Base-by-base conservation (phyloP, 2,888 invertebrate genomes). In the Hirtodrosophila duncani region DNA sequence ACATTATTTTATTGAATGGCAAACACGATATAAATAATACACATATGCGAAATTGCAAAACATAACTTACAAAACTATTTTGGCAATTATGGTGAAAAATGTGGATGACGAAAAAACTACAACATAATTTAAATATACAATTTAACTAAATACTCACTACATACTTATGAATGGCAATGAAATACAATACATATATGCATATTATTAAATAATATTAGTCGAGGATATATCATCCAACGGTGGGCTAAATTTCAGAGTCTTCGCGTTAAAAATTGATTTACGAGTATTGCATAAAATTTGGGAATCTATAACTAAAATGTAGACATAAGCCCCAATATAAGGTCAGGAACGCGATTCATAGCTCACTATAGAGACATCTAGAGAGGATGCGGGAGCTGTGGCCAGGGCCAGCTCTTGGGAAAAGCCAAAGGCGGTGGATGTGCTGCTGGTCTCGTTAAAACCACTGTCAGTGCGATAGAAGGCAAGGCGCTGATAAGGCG, bases 391-490 rank as follows among this genome's bases (percentile, higher is more conserved):
- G 10, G 10, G 24, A 9, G 57, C 56, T 69, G 81, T 79, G 6
- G 80, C 79, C 7, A 62, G 4, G 10, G 65, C 64, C 20, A 75
- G 8, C 6, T 74, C 62, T 45, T 80, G 46, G n/a, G 71, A 52
- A 74, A 53, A 61, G 9, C 57, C 70, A n/a, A 66, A 63, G 3
- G 61, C 55, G 4, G 61, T 57, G 4, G 68, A 71, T 1, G 43
- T 72, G 41, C 53, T 79, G 20, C 41, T 67, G 56, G 83, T 83
- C 31, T 87, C 86, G 59, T 86, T 86, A 34, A 86, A 86, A 2
- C 87, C 87, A 33, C 87, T 87, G 36, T 87, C 87, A 1, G 82
- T 78, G 13, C 85, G 81, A 63, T 83, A 81, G 5, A 86, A 78
- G 1, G 55, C 41, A 5, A 41, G 13, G 1, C 63, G 41, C 1